Evolutionary conservation across 2,888 invertebrate species (phyloP).

Genomic region (Mythimna loreyi): DNA sequence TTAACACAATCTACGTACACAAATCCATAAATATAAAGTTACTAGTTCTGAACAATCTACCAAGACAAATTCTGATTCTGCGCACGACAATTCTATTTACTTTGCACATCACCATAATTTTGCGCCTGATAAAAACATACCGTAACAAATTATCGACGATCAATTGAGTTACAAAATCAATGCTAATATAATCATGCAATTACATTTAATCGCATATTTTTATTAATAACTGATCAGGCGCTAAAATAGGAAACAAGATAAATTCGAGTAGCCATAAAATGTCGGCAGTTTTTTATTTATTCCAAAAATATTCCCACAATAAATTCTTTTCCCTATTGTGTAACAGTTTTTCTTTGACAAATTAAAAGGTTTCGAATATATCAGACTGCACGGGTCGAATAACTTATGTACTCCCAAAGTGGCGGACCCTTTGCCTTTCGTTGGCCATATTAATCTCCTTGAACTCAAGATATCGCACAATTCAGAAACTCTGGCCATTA

Average conservation of each 20-base stretch:
- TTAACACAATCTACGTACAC: too few species aligned
- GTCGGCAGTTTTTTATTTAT: not conserved
- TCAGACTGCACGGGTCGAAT: conserved; percentile 37
- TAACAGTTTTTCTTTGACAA: conserved; percentile 25
- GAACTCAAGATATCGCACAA: conserved; percentile 28
- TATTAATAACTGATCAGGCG: conserved; percentile 24
- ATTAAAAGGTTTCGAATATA: conserved; percentile 48
- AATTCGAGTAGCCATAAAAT: not conserved
- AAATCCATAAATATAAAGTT: too few species aligned
- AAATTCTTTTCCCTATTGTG: not conserved
- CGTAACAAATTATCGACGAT: not conserved
- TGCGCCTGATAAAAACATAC: conserved; percentile 34
- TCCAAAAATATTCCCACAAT: not conserved
- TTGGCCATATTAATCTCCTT: conserved; percentile 32
- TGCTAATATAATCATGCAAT: conserved; percentile 1
- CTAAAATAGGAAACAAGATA: not conserved
- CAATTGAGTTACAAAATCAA: not conserved
- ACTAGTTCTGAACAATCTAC: not conserved
- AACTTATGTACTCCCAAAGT: conserved; percentile 45
- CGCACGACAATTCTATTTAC: not conserved
- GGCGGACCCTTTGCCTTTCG: conserved; percentile 27
- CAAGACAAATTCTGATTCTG: not conserved
- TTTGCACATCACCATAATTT: not conserved
- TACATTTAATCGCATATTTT: not conserved
- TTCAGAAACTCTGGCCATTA: conserved; percentile 32